phyloP scores from a whole-genome alignment of 2,888 invertebrate genomes.

The Torymus tubicola region DNA sequence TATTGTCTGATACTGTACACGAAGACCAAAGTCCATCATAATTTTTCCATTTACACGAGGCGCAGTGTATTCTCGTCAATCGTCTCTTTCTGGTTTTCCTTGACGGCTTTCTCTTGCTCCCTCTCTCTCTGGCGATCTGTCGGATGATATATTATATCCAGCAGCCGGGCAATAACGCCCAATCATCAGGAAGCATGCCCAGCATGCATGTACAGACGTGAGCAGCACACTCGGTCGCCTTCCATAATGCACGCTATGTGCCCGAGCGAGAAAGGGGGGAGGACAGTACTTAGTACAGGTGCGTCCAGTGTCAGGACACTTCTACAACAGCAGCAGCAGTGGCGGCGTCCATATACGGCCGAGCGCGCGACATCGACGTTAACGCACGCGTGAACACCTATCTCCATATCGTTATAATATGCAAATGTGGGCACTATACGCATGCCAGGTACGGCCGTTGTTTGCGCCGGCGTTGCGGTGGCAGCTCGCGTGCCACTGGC shows the following conservation, averaged over 20 bases:
- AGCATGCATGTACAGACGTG: conserved; percentile 22
- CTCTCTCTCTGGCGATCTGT: conserved; percentile 4
- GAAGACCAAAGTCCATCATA: neutral
- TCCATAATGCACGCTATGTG: conserved; percentile 17
- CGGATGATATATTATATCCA: conserved; percentile 42
- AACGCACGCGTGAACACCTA: conserved; percentile 59
- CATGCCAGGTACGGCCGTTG: conserved; percentile 50
- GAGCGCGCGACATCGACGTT: conserved; percentile 61
- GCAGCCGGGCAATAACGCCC: conserved; percentile 43
- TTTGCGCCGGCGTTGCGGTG: neutral
- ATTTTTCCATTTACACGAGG: conserved; percentile 20
- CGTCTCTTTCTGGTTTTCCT: neutral
- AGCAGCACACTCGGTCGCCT: neutral
- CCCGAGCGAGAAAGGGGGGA: neutral
- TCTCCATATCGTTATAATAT: conserved; percentile 70
- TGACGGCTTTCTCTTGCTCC: conserved; percentile 19
- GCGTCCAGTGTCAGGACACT: neutral
- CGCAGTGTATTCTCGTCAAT: neutral
- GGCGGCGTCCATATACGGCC: conserved; percentile 62
- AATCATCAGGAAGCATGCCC: conserved; percentile 47
- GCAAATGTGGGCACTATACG: conserved; percentile 61
- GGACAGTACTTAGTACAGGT: conserved; percentile 32
- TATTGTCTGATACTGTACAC: neutral
- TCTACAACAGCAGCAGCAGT: conserved; percentile 48
- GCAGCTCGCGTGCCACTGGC: conserved; percentile 41